Evolutionary conservation across 2,888 invertebrate species (phyloP).

Genomic region (Belgica antarctica): DNA sequence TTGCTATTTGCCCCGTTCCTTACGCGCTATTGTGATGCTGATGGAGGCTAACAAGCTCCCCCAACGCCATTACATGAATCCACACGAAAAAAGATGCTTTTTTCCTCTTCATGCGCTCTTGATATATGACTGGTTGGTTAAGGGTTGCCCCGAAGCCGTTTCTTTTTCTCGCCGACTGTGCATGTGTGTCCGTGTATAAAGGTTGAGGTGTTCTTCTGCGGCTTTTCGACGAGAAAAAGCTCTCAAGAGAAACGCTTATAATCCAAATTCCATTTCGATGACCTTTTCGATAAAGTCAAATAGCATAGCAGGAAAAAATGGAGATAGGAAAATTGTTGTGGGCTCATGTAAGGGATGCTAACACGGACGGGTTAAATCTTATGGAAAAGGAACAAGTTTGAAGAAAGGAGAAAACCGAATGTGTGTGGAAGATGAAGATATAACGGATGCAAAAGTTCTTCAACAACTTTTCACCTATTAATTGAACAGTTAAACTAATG

Average conservation of each 20-base stretch:
- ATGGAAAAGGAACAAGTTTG: background rate
- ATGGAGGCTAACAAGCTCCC: background rate
- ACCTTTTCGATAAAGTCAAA: constrained; percentile 10
- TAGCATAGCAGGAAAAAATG: background rate
- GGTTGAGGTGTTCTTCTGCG: background rate
- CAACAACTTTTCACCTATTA: constrained; percentile 9
- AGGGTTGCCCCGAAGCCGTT: background rate
- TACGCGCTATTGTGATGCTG: too few species aligned
- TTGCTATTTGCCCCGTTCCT: too few species aligned
- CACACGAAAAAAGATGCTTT: background rate
- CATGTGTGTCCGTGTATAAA: background rate
- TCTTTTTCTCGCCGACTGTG: background rate
- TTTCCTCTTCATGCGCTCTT: background rate
- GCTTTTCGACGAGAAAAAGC: background rate
- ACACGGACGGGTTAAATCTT: background rate
- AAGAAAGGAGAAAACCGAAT: background rate
- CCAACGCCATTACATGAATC: background rate
- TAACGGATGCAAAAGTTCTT: too few species aligned
- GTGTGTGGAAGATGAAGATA: too few species aligned
- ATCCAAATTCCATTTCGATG: constrained; percentile 2
- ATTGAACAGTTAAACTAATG: constrained; percentile 1
- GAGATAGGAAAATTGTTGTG: too few species aligned
- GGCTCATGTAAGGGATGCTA: too few species aligned
- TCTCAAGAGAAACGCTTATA: background rate
- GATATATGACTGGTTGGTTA: background rate